Percentiles rank a stretch among this genome's conserved stretches.
Conservation (phyloP, 2,113 vertebrate genomes). For the Lophotis ruficrista region DNA sequence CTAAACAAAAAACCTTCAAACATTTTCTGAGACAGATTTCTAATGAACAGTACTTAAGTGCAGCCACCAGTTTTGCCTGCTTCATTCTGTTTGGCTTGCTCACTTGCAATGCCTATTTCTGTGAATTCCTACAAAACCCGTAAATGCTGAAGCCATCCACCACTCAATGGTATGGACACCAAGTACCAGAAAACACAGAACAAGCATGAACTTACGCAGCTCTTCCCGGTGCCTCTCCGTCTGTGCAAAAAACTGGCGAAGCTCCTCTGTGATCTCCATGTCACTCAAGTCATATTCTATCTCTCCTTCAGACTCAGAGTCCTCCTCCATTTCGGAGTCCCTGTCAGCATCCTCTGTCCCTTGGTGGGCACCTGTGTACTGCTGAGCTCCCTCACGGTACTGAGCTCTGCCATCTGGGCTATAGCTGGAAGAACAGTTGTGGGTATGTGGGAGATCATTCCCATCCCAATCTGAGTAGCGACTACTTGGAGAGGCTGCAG, state of each 20-base stretch:
- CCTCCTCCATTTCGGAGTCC: background rate
- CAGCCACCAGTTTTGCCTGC: background rate
- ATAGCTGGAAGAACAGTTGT: background rate
- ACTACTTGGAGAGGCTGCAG: background rate
- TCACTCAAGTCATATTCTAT: constrained; percentile 91
- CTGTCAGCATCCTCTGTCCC: background rate
- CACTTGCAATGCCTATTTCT: background rate
- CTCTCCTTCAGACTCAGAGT: constrained; percentile 62
- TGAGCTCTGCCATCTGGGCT: background rate
- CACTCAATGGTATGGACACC: background rate
- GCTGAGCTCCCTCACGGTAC: accelerated
- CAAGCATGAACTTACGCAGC: constrained; percentile 80
- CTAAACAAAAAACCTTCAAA: background rate
- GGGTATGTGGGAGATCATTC: background rate
- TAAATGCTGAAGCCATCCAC: background rate
- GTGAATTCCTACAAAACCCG: background rate
- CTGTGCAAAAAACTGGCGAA: constrained; percentile 91
- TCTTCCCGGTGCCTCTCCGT: constrained; percentile 89
- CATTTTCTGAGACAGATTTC: background rate
- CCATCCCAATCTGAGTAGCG: constrained; percentile 66
- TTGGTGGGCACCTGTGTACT: background rate
- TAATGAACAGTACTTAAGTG: background rate
- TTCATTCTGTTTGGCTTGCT: background rate
- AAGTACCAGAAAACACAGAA: background rate
- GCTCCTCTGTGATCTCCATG: constrained; percentile 96